These are phyloP conservation scores for Hipposideros larvatus DNA, from an alignment of 2,797 vertebrate species.

Conservation along the genomic window DNA sequence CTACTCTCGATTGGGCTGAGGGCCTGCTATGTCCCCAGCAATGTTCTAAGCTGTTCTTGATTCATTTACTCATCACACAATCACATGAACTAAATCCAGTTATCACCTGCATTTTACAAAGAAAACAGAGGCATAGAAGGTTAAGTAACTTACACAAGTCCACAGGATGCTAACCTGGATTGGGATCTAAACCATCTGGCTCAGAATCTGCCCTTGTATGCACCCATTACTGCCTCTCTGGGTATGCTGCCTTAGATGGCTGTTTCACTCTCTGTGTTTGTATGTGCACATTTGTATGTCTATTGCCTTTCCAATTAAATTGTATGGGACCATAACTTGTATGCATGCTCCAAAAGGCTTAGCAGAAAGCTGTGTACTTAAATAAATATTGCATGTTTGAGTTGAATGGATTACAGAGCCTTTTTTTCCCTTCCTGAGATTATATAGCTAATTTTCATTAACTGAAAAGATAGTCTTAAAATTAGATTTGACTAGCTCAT, in stretches of 20 bases:
- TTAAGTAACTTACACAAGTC: not conserved
- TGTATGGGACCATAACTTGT: not conserved
- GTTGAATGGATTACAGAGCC: not conserved
- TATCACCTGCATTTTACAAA: not conserved
- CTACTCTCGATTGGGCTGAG: not conserved
- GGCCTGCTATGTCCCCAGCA: not conserved
- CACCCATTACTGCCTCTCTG: rapidly evolving
- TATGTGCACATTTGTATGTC: not conserved
- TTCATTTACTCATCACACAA: not conserved
- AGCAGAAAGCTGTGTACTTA: not conserved
- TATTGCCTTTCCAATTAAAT: not conserved
- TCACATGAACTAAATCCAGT: not conserved
- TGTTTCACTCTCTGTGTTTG: rapidly evolving
- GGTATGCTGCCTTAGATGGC: not conserved
- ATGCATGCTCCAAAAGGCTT: not conserved
- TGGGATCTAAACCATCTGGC: not conserved
- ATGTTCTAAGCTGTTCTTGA: not conserved
- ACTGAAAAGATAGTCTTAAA: not conserved
- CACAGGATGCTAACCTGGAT: not conserved
- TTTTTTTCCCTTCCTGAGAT: not conserved
- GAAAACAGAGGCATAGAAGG: not conserved
- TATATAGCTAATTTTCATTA: slow-evolving; percentile 8
- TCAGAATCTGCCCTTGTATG: not conserved
- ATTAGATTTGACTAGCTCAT: not conserved
- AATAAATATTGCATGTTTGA: not conserved